These are phyloP conservation scores for Anhinga anhinga DNA, from an alignment of 2,113 vertebrate species.

Conservation along the genomic window DNA sequence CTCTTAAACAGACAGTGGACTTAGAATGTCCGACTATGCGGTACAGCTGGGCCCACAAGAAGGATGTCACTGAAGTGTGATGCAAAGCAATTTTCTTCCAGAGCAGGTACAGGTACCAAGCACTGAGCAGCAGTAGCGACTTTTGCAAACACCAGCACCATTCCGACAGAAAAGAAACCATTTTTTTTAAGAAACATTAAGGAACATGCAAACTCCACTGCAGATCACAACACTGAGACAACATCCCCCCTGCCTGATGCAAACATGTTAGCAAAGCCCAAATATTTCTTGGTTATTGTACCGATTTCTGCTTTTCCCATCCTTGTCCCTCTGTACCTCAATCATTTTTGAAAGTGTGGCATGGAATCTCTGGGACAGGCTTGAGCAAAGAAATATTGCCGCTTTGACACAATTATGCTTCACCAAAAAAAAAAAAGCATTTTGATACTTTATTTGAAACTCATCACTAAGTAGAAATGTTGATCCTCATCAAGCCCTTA, in stretches of 20 bases:
- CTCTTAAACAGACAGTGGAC: background rate
- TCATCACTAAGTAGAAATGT: background rate
- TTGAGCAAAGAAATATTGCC: background rate
- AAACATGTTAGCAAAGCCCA: background rate
- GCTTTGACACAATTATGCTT: background rate
- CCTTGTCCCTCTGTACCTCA: background rate
- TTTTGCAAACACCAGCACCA: background rate
- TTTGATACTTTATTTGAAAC: background rate
- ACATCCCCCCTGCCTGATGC: background rate
- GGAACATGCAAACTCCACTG: background rate
- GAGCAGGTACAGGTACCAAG: background rate
- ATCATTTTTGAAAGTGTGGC: background rate
- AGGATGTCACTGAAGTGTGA: background rate
- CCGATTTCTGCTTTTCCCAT: background rate
- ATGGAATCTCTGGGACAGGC: background rate
- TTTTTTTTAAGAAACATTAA: background rate
- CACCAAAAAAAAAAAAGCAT: background rate
- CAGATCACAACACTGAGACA: fast-evolving
- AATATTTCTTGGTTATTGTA: background rate
- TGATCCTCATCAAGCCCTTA: background rate
- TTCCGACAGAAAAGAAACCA: background rate
- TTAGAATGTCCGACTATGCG: background rate
- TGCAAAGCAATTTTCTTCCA: background rate
- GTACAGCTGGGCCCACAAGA: background rate
- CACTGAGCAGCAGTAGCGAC: background rate